These are phyloP conservation scores for Steinernema khuongi DNA, from an alignment of 1,140 invertebrate species.

Conservation along the genomic window DNA sequence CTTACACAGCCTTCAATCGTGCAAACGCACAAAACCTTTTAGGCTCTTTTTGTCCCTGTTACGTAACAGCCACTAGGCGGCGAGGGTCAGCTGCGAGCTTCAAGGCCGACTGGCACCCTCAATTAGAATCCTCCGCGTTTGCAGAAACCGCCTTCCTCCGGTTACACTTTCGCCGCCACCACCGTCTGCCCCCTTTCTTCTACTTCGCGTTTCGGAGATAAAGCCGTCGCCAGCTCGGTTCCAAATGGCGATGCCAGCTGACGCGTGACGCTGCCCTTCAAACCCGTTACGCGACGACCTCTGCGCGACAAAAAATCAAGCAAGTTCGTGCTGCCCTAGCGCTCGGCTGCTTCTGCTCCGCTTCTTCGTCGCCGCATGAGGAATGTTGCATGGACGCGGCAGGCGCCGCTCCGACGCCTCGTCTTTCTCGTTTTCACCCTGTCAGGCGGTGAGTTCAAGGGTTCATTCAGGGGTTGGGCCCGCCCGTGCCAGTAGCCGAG, in stretches of 20 bases:
- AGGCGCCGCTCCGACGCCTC: neutral
- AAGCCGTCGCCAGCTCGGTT: neutral
- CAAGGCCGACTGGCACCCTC: too few relatives aligned
- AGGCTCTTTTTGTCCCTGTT: too few relatives aligned
- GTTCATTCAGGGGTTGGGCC: too few relatives aligned
- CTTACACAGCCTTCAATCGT: too few relatives aligned
- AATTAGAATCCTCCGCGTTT: neutral
- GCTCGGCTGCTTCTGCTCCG: neutral
- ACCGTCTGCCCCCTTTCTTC: neutral
- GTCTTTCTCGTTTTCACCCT: neutral
- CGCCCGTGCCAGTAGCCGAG: too few relatives aligned
- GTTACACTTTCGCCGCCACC: slow-evolving; percentile 11
- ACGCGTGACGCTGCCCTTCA: slow-evolving; percentile 7
- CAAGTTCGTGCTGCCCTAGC: neutral
- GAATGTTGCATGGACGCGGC: slow-evolving; percentile 4
- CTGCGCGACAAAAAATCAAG: neutral
- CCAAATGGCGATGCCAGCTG: slow-evolving; percentile 3
- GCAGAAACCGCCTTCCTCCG: neutral
- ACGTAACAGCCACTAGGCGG: too few relatives aligned
- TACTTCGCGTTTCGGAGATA: neutral
- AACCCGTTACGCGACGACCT: slow-evolving; percentile 4
- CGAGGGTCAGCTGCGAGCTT: too few relatives aligned
- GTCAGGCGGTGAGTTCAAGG: neutral
- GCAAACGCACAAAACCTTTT: too few relatives aligned
- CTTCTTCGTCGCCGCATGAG: neutral